Evolutionary conservation across 1,140 invertebrate genomes (phyloP), one percentile per base, ranked within the genome.

Genomic region (Anoplophora glabripennis): DNA sequence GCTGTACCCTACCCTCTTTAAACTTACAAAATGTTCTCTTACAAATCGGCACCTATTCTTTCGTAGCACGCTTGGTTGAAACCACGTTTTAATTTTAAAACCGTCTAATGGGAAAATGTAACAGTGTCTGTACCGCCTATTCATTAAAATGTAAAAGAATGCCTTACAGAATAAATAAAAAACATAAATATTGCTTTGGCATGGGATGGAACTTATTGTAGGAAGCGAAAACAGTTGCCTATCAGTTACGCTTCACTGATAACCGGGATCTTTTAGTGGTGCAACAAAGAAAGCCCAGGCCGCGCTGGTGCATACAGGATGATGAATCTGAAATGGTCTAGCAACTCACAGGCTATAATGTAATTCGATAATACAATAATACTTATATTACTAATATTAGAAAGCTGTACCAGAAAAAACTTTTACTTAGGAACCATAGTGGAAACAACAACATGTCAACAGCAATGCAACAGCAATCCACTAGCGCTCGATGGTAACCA

Each of bases 61-160:
- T 41, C 7, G 21, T 1, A 42, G 9, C 40, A 54, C 33, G 52
- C 38, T 54, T 44, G 52, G 33, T 28, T 54, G 52, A 11, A 44
- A 44, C 52, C 40, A 42, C 21, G 10, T 54, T 54, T 54, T 44
- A 44, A 54, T 54, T 54, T 45, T 54, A 54, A 40, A 54, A 34
- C 40, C 33, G 35, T 17, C 52, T 54, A 54, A 54, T 54, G 40
- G 40, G 41, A 38, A 52, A 18, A 38, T 54, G 41, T 36, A 54
- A 28, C 52, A 54, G 40, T 40, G 44, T 40, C 52, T 44, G 35
- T 54, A 40, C 52, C 38, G 52, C 36, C 52, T 54, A 54, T 54
- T 54, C 52, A 54, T 36, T 14, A n/a, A 12, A 54, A 44, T 40
- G 21, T 28, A 54, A 44, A 54, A 44, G 37, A 44, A 44, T 33